Evolutionary conservation across 2,797 vertebrate species (phyloP).

Genomic region (Fistularia tabacaria): DNA sequence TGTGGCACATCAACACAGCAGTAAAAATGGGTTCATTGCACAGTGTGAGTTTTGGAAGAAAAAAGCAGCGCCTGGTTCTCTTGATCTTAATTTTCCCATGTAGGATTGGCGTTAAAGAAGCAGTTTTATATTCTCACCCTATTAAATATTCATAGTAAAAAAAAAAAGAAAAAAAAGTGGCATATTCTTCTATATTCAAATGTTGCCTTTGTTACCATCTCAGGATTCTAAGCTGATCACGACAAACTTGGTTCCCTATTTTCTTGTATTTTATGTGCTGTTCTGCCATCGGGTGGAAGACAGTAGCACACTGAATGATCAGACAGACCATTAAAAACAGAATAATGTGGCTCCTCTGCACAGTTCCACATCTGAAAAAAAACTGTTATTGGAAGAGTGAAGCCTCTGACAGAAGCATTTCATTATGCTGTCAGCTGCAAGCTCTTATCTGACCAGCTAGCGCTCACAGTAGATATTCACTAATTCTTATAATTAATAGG

Average conservation of each 20-base stretch:
- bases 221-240: neutral
- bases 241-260: neutral
- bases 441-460: conserved; percentile 10
- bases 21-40: conserved; percentile 45
- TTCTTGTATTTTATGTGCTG: neutral
- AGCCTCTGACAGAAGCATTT: conserved; percentile 28
- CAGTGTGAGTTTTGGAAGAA: too few species aligned
- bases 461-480: conserved; percentile 22
- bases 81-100: too few species aligned
- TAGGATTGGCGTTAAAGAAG: too few species aligned
- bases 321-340: conserved; percentile 12
- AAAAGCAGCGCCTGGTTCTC: too few species aligned
- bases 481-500: conserved; percentile 15
- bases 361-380: conserved; percentile 7
- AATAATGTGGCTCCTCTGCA: neutral
- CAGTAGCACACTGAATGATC: neutral
- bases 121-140: too few species aligned
- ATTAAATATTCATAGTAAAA: too few species aligned
- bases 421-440: conserved; percentile 36
- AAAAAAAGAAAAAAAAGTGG: neutral
- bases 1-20: conserved; percentile 44
- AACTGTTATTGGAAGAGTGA: conserved; percentile 15
- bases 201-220: conserved; percentile 7
- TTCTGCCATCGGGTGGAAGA: neutral
- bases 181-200: neutral